phyloP scores from a whole-genome alignment of 1,140 invertebrate genomes.

The Bombus consobrinus region DNA sequence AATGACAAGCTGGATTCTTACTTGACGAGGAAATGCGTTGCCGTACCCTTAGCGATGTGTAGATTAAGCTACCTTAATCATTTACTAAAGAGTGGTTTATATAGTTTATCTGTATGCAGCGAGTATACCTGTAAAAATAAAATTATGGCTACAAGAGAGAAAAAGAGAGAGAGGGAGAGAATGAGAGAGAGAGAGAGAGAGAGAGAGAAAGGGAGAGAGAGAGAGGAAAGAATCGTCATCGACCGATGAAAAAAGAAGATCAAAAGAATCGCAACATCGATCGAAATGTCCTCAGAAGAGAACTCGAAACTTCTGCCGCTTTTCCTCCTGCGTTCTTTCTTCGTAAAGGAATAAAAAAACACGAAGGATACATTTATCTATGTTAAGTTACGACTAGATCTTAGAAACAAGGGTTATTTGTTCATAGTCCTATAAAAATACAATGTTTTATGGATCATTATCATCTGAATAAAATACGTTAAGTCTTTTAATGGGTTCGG shows the following conservation, averaged over 20 bases:
- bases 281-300: constrained; percentile 34
- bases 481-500: constrained; percentile 72
- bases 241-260: constrained; percentile 4
- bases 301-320: constrained; percentile 26
- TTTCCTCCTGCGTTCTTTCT: constrained; percentile 64
- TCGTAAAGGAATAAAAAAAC: constrained; percentile 18
- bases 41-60: constrained; percentile 39
- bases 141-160: constrained; percentile 3
- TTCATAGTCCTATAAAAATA: constrained; percentile 69
- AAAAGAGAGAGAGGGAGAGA: background rate
- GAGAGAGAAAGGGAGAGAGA: background rate
- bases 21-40: constrained; percentile 23
- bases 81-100: constrained; percentile 53
- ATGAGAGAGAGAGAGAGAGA: background rate
- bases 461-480: constrained; percentile 77
- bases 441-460: constrained; percentile 78
- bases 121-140: constrained; percentile 39
- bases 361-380: constrained; percentile 49
- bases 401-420: constrained; percentile 71
- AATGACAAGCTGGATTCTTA: background rate
- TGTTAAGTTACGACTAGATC: constrained; percentile 64
- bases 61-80: constrained; percentile 61
- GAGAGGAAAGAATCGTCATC: constrained; percentile 6
- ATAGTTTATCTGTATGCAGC: constrained; percentile 56
- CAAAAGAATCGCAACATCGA: constrained; percentile 17